A percentile compares a stretch with the other conserved stretches of the same genome.
Evolutionary conservation across 1,140 invertebrate species (phyloP).

Genomic region (Limonius californicus): DNA sequence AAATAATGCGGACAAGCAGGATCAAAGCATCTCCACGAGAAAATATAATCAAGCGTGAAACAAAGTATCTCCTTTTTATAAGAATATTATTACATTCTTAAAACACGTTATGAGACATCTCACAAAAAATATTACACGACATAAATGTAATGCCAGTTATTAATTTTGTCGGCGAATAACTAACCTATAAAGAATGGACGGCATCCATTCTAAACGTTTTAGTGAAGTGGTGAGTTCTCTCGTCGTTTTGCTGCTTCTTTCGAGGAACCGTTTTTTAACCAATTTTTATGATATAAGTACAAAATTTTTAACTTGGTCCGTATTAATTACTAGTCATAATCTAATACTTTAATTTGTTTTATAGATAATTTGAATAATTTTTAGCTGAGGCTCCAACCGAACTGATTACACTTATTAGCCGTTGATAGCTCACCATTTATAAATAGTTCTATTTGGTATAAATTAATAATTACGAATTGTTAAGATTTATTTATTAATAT

Average conservation of each 20-base stretch:
- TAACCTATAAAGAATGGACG: constrained; percentile 24
- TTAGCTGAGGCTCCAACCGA: too few relatives aligned
- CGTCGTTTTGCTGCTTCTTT: neutral
- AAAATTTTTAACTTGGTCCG: too few relatives aligned
- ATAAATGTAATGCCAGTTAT: constrained; percentile 26
- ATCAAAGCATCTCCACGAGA: neutral
- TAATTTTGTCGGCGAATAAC: constrained; percentile 23
- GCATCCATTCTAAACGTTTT: constrained; percentile 17
- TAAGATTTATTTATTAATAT: too few relatives aligned
- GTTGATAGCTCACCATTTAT: too few relatives aligned
- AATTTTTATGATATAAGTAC: too few relatives aligned
- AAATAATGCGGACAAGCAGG: neutral
- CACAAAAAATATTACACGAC: constrained; percentile 24
- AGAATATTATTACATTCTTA: constrained; percentile 24
- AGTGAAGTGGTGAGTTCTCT: too few relatives aligned
- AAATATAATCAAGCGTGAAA: neutral
- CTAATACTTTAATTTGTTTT: too few relatives aligned
- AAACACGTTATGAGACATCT: constrained; percentile 20
- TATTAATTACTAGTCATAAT: too few relatives aligned
- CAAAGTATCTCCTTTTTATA: constrained; percentile 16
- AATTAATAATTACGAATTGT: too few relatives aligned
- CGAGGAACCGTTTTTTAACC: neutral
- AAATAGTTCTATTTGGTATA: too few relatives aligned
- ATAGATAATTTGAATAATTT: too few relatives aligned
- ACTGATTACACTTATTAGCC: too few relatives aligned